A percentile compares a stretch with the other conserved stretches of the same genome.
phyloP scores from a whole-genome alignment of 1,140 invertebrate species.

The Megathymus violae region DNA sequence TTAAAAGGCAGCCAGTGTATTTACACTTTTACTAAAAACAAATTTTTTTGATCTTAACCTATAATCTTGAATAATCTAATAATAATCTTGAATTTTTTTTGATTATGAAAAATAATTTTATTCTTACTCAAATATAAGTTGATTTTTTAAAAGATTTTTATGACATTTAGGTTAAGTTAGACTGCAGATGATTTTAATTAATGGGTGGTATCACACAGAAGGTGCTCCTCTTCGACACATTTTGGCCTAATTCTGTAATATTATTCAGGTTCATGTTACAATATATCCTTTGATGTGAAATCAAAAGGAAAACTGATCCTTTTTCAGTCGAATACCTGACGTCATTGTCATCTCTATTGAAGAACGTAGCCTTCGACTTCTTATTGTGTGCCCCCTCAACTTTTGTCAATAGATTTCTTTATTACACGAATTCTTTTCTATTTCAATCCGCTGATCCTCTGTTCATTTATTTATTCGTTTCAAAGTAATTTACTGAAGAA shows the following conservation, averaged over 20 bases:
- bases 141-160: too few species aligned
- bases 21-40: too few species aligned
- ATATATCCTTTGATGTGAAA: slow-evolving; percentile 65
- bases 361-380: slow-evolving; percentile 57
- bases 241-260: slow-evolving; percentile 31
- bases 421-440: slow-evolving; percentile 78
- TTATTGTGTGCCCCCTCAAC: slow-evolving; percentile 70
- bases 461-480: slow-evolving; percentile 77
- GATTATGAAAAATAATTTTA: too few species aligned
- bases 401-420: slow-evolving; percentile 79
- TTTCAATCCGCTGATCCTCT: slow-evolving; percentile 77
- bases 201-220: too few species aligned
- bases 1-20: too few species aligned
- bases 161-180: too few species aligned
- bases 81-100: too few species aligned
- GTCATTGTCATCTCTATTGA: slow-evolving; percentile 63
- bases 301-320: slow-evolving; percentile 78
- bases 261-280: slow-evolving; percentile 36
- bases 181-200: too few species aligned
- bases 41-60: too few species aligned
- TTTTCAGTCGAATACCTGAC: slow-evolving; percentile 72
- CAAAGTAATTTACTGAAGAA: slow-evolving; percentile 69
- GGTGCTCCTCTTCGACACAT: slow-evolving; percentile 10
- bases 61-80: too few species aligned
- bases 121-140: too few species aligned